A percentile compares a stretch with the other conserved stretches of the same genome.
phyloP scores from a whole-genome alignment of 2,113 vertebrate species.

The Periophthalmus modestus region DNA sequence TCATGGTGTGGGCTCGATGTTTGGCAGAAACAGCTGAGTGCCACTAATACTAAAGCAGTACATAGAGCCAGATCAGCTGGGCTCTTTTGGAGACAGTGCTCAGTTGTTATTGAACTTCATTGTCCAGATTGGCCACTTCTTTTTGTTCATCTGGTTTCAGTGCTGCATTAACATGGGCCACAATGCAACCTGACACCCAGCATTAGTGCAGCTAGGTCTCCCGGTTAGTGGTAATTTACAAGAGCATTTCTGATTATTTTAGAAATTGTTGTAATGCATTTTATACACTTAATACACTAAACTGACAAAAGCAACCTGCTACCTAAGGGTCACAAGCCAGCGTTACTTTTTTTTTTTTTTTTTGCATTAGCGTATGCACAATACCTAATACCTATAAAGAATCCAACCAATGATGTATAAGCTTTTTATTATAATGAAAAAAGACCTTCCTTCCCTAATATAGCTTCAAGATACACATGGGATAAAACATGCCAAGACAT shows the following conservation, averaged over 20 bases:
- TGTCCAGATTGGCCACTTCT: conserved; percentile 88
- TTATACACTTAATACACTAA: no score
- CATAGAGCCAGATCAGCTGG: conserved; percentile 85
- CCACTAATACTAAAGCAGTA: conserved; percentile 92
- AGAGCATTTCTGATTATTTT: conserved; percentile 37
- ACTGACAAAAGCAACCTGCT: background rate
- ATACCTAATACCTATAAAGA: no score
- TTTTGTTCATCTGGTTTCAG: conserved; percentile 91
- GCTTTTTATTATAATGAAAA: no score
- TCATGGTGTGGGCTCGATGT: conserved; percentile 92
- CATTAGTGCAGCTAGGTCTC: conserved; percentile 61
- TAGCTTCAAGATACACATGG: no score
- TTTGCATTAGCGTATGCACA: no score
- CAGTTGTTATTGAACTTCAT: conserved; percentile 98
- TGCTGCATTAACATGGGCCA: conserved; percentile 87
- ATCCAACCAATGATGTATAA: no score
- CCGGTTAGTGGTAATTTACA: conserved; percentile 22
- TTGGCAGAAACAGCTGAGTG: conserved; percentile 95
- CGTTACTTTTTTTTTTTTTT: no score
- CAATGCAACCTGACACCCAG: conserved; percentile 84
- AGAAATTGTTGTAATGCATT: background rate
- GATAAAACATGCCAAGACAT: no score
- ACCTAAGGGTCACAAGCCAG: background rate
- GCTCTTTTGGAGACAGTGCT: conserved; percentile 83
- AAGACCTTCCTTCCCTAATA: no score